Base-by-base conservation (phyloP, 2,113 vertebrate species). In the Cephalopholis sonnerati region DNA sequence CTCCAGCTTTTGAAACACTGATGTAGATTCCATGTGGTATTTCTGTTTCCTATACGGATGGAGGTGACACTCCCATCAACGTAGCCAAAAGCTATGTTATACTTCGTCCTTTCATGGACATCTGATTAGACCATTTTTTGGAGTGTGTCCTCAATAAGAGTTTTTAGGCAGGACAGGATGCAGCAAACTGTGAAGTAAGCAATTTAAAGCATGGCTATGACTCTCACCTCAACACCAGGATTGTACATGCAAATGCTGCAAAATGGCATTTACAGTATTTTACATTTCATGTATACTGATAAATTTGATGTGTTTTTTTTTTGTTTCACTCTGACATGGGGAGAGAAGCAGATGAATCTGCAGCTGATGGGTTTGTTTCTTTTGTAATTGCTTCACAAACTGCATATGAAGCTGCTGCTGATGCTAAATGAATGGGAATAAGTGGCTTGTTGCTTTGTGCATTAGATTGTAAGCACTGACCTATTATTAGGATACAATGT, bases 401-500 rank as follows among this genome's bases (percentile, higher is more conserved):
- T 24, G 39, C 24, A 32, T 13, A 63, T 24, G 25, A 77, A 51
- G 55, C 63, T 9, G 46, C 18, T 66, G 68, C 74, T 87, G 48
- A 87, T 39, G 68, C 36, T 63, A 69, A 86, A 75, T 77, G 55
- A 87, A 81, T 78, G 66, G 58, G 16, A 86, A 81, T 83, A 65
- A 83, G 71, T 50, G 63, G 72, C 63, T 54, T 86, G 87, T 32
- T 65, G 68, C 68, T 64, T 24, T 54, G 80, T 22, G 10, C 82
- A 84, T 92, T 89, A 87, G 48, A 84, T 18, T 74, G 69, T 17
- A 57, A 81, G 82, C 59, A 57, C 84, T 77, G 78, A 87, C 85
- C 87, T 86, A 67, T 90, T 86, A 93, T 92, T 87, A 90, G 87
- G 84, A 94, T 87, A 87, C 93, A 91, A 89, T 88, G 89, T 84